Evolutionary conservation across 2,113 vertebrate genomes (phyloP).

Genomic region (Peromyscus polionotus): DNA sequence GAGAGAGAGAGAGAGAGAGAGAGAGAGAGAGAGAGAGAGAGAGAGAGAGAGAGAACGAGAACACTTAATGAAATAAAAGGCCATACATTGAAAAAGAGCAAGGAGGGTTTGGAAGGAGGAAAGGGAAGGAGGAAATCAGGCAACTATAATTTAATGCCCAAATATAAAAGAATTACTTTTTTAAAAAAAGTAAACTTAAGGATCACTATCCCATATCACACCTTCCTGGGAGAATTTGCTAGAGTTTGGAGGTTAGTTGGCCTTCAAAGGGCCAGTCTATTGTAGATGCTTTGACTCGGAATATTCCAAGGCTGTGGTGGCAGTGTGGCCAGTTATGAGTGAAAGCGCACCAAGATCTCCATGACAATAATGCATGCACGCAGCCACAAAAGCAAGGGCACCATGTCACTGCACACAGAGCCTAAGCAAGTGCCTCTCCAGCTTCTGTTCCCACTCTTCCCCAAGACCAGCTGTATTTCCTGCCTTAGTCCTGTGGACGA

Average conservation of each 20-base stretch:
- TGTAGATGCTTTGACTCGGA: not conserved
- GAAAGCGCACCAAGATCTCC: not conserved
- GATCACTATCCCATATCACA: not conserved
- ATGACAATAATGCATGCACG: fast-evolving
- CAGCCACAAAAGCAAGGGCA: not conserved
- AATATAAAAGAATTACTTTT: not conserved
- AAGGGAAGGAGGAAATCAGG: not conserved
- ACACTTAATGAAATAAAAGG: not conserved
- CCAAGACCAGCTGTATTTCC: not conserved
- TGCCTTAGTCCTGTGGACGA: not conserved
- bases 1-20: too few relatives aligned
- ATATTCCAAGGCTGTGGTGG: not conserved
- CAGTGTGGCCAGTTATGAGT: not conserved
- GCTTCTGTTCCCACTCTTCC: not conserved
- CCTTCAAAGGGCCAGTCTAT: not conserved
- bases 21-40: too few relatives aligned
- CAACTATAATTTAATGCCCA: not conserved
- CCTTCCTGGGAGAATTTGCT: not conserved
- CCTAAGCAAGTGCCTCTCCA: not conserved
- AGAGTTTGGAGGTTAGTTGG: not conserved
- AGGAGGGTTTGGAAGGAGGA: not conserved
- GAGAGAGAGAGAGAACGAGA: too few relatives aligned
- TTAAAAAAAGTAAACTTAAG: not conserved
- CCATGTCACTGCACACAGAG: not conserved
- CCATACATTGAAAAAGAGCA: not conserved